Evolutionary conservation across 2,888 invertebrate species (phyloP), one percentile per base, ranked within the genome.

Genomic region (Elysia crispata): DNA sequence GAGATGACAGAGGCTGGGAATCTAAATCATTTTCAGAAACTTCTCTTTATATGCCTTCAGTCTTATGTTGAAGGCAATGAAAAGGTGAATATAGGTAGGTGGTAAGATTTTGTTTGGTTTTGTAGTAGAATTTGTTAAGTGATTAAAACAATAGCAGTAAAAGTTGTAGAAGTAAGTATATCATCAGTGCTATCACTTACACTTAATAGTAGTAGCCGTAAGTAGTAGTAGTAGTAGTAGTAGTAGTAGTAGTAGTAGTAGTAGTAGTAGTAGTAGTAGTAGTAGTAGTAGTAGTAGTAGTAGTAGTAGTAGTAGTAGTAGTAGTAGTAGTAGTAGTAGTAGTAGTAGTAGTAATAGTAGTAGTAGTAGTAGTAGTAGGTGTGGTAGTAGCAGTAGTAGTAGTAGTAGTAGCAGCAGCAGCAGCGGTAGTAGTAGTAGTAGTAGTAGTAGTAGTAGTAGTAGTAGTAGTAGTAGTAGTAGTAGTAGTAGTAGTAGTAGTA

Each of bases 401-500:
- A 75, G 76, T 75, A 75, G 76, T 75, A 60, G 76, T 75, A 60
- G 73, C 41, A 73, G 73, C 64, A 62, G 76, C 64, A 62, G 76
- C 64, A 49, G 76, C 64, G n/a, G 33, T 49, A 75, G 75, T 75
- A 75, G 75, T 75, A 75, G 75, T 75, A 75, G 60, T 30, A 75
- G 60, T 75, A 75, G 60, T 75, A 75, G 60, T 75, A 75, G 75
- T 75, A 75, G 75, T 75, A 75, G 75, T 75, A 75, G 75, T 75
- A 75, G 75, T 75, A 75, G 54, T 60, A 60, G 75, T 75, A 75
- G 75, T 75, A 60, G 60, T 60, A 60, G 60, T 60, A 60, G 60
- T 60, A 60, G 15, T 60, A 60, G 60, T 60, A 60, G 60, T 60
- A 60, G 60, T 60, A 13, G 60, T 6, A 60, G 60, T 60, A 8